These are phyloP conservation scores for Takifugu ocellatus DNA, from an alignment of 2,797 vertebrate genomes.

Conservation along the genomic window DNA sequence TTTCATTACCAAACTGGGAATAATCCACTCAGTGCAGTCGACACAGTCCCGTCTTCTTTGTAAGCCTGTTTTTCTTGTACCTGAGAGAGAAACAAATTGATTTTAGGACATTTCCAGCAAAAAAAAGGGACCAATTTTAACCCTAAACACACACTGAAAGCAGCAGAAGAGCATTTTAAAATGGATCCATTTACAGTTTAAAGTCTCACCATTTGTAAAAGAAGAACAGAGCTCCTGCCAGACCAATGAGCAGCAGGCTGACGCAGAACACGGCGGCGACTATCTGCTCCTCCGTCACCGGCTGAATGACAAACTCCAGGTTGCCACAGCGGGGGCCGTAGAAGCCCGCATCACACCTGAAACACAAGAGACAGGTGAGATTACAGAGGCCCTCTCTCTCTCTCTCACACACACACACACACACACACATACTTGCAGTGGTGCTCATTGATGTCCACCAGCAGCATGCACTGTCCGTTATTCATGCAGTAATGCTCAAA, in stretches of 20 bases:
- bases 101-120: background rate
- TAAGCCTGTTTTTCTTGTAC: slow-evolving; percentile 62
- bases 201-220: slow-evolving; percentile 63
- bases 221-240: slow-evolving; percentile 62
- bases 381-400: background rate
- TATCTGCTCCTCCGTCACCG: slow-evolving; percentile 52
- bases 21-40: slow-evolving; percentile 1
- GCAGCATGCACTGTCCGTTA: slow-evolving; percentile 64
- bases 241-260: slow-evolving; percentile 53
- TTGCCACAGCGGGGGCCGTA: slow-evolving; percentile 57
- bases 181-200: no score
- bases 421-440: slow-evolving; percentile 56
- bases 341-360: slow-evolving; percentile 68
- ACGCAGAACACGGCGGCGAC: slow-evolving; percentile 59
- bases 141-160: no score
- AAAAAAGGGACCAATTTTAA: slow-evolving; percentile 2
- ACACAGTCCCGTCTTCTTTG: slow-evolving; percentile 48
- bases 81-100: slow-evolving; percentile 31
- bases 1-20: slow-evolving; percentile 1
- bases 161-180: no score
- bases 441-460: slow-evolving; percentile 57
- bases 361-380: slow-evolving; percentile 9
- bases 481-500: slow-evolving; percentile 64
- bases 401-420: slow-evolving; percentile 33
- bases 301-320: slow-evolving; percentile 38